Evolutionary conservation across 2,888 invertebrate species (phyloP).

Genomic region (Linnaemya tessellans): DNA sequence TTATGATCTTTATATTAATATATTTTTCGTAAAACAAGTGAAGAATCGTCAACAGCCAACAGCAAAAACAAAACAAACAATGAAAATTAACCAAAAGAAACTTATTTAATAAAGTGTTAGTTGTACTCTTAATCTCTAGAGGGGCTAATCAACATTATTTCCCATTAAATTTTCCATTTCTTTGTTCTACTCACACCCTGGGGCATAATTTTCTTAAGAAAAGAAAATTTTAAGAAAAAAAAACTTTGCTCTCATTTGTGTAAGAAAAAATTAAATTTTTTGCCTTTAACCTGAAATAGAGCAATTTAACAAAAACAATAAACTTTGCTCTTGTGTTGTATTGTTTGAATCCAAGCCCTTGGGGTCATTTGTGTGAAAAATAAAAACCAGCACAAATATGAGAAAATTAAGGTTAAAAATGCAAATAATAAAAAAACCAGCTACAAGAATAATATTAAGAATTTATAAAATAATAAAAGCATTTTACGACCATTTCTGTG

Average conservation of each 20-base stretch:
- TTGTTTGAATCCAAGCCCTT: conserved; percentile 27
- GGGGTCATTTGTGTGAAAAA: conserved; percentile 28
- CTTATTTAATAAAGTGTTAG: conserved; percentile 35
- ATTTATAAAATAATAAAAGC: not conserved
- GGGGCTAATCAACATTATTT: conserved; percentile 55
- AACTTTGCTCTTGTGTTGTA: conserved; percentile 31
- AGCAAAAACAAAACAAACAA: conserved; percentile 35
- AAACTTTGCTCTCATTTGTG: not conserved
- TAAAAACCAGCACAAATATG: not conserved
- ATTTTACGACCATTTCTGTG: not conserved
- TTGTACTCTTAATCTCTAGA: conserved; percentile 34
- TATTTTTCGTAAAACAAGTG: not conserved
- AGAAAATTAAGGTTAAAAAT: conserved; percentile 34
- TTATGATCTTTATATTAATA: not conserved
- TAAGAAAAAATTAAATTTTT: conserved; percentile 9
- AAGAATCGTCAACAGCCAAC: not conserved
- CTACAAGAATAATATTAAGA: not conserved
- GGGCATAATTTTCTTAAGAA: conserved; percentile 55
- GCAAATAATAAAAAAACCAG: conserved; percentile 7
- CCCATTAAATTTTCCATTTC: conserved; percentile 14
- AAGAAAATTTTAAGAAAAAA: conserved; percentile 11
- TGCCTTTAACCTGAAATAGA: conserved; percentile 10
- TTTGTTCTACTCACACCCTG: conserved; percentile 14
- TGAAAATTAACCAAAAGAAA: conserved; percentile 40
- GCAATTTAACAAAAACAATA: conserved; percentile 39